Evolutionary conservation across 2,113 vertebrate genomes (phyloP).

Genomic region (Corythoichthys intestinalis): DNA sequence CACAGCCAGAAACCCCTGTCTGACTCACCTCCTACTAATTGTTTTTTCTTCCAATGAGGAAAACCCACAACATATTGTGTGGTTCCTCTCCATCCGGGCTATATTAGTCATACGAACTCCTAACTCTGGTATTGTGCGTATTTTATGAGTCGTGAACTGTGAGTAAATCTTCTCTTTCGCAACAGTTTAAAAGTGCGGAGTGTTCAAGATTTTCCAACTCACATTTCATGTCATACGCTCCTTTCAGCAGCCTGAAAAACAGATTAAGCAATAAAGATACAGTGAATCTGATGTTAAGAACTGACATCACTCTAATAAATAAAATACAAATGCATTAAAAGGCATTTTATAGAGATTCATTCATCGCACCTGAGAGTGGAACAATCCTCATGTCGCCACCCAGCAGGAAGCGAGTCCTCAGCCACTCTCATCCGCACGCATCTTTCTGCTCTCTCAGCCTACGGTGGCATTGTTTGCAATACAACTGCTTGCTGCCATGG

Average conservation of each 20-base stretch:
- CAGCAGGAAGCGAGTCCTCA: conserved; percentile 16
- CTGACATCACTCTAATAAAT: not conserved
- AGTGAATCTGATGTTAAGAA: conserved; percentile 1
- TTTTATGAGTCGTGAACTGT: conserved; percentile 55
- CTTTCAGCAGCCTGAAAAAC: not conserved
- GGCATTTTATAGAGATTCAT: not conserved
- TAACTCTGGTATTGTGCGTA: conserved; percentile 37
- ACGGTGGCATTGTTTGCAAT: conserved; percentile 58
- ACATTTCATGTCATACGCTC: not conserved
- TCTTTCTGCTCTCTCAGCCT: conserved; percentile 35
- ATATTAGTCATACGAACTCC: conserved; percentile 53
- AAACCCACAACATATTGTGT: conserved; percentile 59
- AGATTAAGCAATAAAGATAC: not conserved
- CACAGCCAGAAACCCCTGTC: not conserved
- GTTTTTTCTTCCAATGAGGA: conserved; percentile 38
- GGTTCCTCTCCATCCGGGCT: conserved; percentile 50
- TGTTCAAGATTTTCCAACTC: conserved; percentile 12
- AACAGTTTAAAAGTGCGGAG: conserved; percentile 44
- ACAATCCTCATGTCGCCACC: not conserved
- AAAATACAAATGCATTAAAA: not conserved
- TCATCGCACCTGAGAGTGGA: not conserved
- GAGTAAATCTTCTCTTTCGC: conserved; percentile 46
- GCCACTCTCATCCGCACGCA: conserved; percentile 24
- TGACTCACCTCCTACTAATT: conserved; percentile 34
- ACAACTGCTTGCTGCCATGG: conserved; percentile 62